Evolutionary conservation across 2,797 vertebrate genomes (phyloP), one percentile per base, ranked within the genome.

Genomic region (Danio albolineatus): DNA sequence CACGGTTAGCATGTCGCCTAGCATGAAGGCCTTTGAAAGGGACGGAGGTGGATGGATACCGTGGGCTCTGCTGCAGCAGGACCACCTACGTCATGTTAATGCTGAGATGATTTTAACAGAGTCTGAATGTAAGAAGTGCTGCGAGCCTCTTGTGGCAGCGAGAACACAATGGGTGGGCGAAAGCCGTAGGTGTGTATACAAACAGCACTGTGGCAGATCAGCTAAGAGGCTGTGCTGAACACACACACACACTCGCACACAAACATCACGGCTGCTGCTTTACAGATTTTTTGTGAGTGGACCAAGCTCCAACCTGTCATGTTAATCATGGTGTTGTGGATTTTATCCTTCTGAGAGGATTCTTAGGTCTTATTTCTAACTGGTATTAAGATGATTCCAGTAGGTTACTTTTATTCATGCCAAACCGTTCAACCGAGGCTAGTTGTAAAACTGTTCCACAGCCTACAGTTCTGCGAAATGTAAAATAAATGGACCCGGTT

Each of bases 301-400:
- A 79, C 12, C 62, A 28, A 54, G 36, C 49, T 61, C n/a, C 44
- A 73, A 73, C 89, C 86, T 65, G 80, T 79, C 62, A 69, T 43
- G 44, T 70, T 86, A 83, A 86, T 84, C 82, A 76, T 85, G 14
- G 73, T 76, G 66, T 28, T 75, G 41, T 73, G 73, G 41, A 62
- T 72, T 73, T 39, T 36, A 49, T 62, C 56, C 70, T 39, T 46
- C 70, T 54, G 80, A n/a, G 69, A 73, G 75, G 49, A 53, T 53
- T 53, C 67, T 44, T 76, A 9, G 28, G 28, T 28, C 28, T 3
- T 28, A 1, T 28, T 28, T n/a, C n/a, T n/a, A n/a, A 1, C 28
- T 28, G 3, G 28, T 3, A 28, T 28, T 1, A 28, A 3, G 28
- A 28, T 28, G 1, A 28, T 1, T 28, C 28, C 28, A 28, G 28